phyloP scores from a whole-genome alignment of 2,888 invertebrate genomes.

The Parnassius apollo region DNA sequence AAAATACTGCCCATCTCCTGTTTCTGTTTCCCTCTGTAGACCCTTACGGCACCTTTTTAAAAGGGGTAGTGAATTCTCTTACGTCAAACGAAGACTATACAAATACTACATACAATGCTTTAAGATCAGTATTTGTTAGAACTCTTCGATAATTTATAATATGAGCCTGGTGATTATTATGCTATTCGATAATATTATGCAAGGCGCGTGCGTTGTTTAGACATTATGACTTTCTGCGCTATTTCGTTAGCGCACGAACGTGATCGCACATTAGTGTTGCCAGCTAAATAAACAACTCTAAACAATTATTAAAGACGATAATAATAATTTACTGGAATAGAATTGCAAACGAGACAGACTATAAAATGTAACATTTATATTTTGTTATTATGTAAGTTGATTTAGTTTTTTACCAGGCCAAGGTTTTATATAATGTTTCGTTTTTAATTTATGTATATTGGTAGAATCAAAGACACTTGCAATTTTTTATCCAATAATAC shows the following conservation, averaged over 20 bases:
- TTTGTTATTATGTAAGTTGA: background rate
- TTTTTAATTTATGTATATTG: no score
- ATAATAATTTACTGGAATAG: conserved; percentile 22
- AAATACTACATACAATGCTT: background rate
- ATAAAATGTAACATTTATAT: conserved; percentile 4
- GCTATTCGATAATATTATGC: conserved; percentile 38
- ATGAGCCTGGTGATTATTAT: no score
- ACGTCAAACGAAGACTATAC: no score
- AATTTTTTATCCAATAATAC: no score
- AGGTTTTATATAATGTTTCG: no score
- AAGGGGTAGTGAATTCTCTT: no score
- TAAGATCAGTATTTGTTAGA: conserved; percentile 1
- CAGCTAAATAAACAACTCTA: conserved; percentile 53
- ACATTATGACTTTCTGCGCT: conserved; percentile 33
- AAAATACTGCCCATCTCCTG: no score
- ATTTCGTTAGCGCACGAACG: conserved; percentile 49
- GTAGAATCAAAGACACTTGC: no score
- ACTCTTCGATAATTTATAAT: conserved; percentile 6
- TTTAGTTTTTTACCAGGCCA: background rate
- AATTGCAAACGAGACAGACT: conserved; percentile 4
- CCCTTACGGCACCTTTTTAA: no score
- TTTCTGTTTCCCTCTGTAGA: no score
- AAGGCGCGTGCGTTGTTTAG: conserved; percentile 34
- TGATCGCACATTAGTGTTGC: conserved; percentile 63
- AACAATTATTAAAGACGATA: conserved; percentile 33